These are phyloP conservation scores for Aporrectodea caliginosa DNA, from an alignment of 1,140 invertebrate species.

Conservation along the genomic window DNA sequence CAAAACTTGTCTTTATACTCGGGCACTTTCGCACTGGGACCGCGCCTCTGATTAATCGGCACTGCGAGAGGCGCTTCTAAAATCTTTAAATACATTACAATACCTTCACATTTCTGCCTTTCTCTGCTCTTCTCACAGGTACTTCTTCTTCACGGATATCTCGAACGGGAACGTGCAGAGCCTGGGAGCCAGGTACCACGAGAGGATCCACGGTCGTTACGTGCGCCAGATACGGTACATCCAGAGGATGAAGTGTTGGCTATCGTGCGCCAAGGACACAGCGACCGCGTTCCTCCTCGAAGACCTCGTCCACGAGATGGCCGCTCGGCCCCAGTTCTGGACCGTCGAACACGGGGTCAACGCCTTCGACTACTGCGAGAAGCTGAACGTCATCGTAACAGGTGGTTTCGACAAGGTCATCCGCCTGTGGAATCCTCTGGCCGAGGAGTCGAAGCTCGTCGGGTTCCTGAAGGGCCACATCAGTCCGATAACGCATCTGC, in stretches of 20 bases:
- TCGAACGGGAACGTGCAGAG: slow-evolving; percentile 11
- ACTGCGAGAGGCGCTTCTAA: no score
- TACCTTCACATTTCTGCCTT: no score
- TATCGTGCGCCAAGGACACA: slow-evolving; percentile 24
- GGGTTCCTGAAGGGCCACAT: slow-evolving; percentile 11
- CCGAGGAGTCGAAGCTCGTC: slow-evolving; percentile 5
- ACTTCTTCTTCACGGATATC: slow-evolving; percentile 18
- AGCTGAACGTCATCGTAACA: slow-evolving; percentile 21
- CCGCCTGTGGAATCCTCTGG: slow-evolving; percentile 17
- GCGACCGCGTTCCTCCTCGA: slow-evolving; percentile 13
- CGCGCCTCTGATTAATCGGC: no score
- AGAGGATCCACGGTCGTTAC: slow-evolving; percentile 11
- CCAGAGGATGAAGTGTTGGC: neutral
- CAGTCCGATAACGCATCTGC: slow-evolving; percentile 11
- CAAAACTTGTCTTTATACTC: no score
- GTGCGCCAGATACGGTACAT: slow-evolving; percentile 24
- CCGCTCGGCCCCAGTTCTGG: neutral
- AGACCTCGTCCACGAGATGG: neutral
- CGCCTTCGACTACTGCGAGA: slow-evolving; percentile 26
- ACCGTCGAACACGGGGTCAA: slow-evolving; percentile 20
- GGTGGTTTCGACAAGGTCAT: slow-evolving; percentile 20
- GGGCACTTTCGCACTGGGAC: no score
- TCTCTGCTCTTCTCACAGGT: neutral
- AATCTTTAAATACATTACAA: no score
- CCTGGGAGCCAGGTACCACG: slow-evolving; percentile 13